Percentiles rank a stretch among this genome's conserved stretches.
Conservation (phyloP, 2,797 vertebrate species). For the Tinamus major region DNA sequence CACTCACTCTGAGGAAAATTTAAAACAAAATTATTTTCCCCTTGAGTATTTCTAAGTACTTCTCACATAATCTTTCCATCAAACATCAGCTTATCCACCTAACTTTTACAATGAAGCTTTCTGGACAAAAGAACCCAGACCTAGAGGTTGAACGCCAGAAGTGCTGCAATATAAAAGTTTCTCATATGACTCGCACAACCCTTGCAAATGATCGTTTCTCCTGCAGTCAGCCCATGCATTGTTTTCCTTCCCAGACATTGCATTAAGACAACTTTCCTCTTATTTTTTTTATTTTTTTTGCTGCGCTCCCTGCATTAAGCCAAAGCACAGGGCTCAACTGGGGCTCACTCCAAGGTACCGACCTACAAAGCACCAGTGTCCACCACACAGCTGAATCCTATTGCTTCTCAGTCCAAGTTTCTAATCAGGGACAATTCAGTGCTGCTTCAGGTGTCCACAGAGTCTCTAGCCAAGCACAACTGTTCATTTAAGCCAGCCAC, state of each 20-base stretch:
- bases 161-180: neutral
- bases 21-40: neutral
- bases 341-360: fast-evolving
- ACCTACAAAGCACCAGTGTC: neutral
- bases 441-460: neutral
- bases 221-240: neutral
- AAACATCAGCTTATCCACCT: neutral
- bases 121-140: neutral
- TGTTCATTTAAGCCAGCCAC: neutral
- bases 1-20: neutral
- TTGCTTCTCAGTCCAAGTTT: neutral
- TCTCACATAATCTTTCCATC: neutral
- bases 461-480: neutral
- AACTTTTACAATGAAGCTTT: neutral
- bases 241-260: neutral
- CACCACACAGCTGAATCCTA: neutral
- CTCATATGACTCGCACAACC: neutral
- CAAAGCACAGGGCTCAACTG: neutral
- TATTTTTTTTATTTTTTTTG: no score
- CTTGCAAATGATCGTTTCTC: neutral
- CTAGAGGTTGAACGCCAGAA: neutral
- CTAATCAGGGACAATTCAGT: neutral
- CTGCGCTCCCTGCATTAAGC: neutral
- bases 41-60: neutral
- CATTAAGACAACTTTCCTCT: neutral